Conservation (phyloP, 1,140 invertebrate species). For the Meloidogyne floridensis region DNA sequence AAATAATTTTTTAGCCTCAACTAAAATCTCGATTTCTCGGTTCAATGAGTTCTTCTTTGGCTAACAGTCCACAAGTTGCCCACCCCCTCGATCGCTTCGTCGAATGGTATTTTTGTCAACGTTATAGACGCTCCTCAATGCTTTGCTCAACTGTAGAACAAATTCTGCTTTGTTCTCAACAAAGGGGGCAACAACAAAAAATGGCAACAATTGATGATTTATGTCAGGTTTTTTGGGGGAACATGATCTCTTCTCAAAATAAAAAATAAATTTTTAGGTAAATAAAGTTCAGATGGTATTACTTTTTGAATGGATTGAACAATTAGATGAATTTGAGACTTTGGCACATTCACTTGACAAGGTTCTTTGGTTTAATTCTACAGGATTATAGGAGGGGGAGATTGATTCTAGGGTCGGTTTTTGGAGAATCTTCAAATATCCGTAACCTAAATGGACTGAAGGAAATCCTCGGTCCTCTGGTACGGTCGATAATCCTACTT, state of each 20-base stretch:
- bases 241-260: too few relatives aligned
- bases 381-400: too few relatives aligned
- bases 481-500: too few relatives aligned
- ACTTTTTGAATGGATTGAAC: constrained; percentile 52
- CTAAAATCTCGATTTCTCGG: constrained; percentile 23
- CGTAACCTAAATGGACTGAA: too few relatives aligned
- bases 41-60: neutral
- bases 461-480: too few relatives aligned
- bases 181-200: constrained; percentile 14
- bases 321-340: constrained; percentile 43
- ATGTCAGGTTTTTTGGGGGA: constrained; percentile 13
- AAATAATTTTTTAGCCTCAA: neutral
- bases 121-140: constrained; percentile 54
- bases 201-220: constrained; percentile 50
- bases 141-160: constrained; percentile 58
- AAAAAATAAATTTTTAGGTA: neutral
- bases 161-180: constrained; percentile 41
- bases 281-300: constrained; percentile 47
- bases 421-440: too few relatives aligned
- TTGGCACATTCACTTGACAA: constrained; percentile 45
- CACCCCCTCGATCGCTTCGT: constrained; percentile 35
- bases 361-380: neutral
- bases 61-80: constrained; percentile 29
- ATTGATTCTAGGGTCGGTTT: too few relatives aligned
- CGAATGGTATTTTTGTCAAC: constrained; percentile 54